Conservation (phyloP, 64 coral and sea anemone species). For the Catalaphyllia jardinei region DNA sequence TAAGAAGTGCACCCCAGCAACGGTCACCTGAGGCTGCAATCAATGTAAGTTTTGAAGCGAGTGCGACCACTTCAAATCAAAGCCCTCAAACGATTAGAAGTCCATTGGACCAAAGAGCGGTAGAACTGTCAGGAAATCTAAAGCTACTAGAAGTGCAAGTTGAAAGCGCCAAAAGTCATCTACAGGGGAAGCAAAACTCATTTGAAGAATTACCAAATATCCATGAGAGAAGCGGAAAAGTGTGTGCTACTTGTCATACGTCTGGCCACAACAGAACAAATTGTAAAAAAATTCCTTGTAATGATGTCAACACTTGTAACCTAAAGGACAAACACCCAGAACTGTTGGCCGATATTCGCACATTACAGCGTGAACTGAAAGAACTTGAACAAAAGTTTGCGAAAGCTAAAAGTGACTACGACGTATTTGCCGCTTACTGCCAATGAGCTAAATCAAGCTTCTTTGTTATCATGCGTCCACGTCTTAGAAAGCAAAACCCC, state of each 20-base stretch:
- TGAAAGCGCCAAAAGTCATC: conserved; percentile 55
- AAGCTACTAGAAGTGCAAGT: conserved; percentile 45
- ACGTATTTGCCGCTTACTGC: not conserved
- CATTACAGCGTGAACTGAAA: conserved; percentile 19
- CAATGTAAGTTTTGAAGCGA: not conserved
- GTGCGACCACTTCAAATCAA: not conserved
- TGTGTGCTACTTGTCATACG: conserved; percentile 34
- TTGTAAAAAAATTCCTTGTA: conserved; percentile 29
- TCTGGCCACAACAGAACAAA: conserved; percentile 36
- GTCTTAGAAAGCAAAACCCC: conserved; percentile 5
- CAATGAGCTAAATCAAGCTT: conserved; percentile 33
- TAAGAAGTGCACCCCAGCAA: not conserved
- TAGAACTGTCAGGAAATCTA: conserved; percentile 38
- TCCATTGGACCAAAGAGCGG: conserved; percentile 26
- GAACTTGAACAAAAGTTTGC: conserved; percentile 14
- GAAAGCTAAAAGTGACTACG: too few relatives aligned
- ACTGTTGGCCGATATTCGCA: not conserved
- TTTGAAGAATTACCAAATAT: conserved; percentile 25
- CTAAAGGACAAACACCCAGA: conserved; percentile 24
- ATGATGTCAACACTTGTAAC: conserved; percentile 19
- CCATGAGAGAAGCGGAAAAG: conserved; percentile 33
- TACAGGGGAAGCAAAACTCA: conserved; percentile 31
- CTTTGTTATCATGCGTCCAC: conserved; percentile 7
- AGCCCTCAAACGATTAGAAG: not conserved
- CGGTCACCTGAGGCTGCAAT: not conserved